Percentiles rank a stretch among this genome's conserved stretches.
These are phyloP conservation scores for Anabas testudineus DNA, from an alignment of 2,797 vertebrate genomes.

Conservation along the genomic window DNA sequence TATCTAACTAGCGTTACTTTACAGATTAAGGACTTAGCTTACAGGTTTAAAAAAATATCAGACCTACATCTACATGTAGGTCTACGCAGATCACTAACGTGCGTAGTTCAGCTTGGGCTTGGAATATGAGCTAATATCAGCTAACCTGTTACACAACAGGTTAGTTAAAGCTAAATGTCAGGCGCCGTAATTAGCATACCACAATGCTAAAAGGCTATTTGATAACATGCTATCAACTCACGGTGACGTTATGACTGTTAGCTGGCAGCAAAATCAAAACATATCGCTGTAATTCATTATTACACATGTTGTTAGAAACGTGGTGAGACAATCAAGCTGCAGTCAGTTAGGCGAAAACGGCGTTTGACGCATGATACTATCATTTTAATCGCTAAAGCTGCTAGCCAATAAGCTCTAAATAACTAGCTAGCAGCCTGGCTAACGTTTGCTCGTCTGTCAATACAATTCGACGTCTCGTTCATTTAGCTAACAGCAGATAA, in stretches of 20 bases:
- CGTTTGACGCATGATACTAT: constrained; percentile 22
- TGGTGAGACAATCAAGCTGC: neutral
- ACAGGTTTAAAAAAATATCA: too few species aligned
- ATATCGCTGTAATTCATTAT: accelerated
- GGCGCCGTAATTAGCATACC: neutral
- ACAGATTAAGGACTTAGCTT: too few species aligned
- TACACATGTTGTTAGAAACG: neutral
- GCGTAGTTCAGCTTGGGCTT: neutral
- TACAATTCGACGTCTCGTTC: constrained; percentile 35
- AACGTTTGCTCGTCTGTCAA: constrained; percentile 16
- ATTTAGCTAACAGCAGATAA: neutral
- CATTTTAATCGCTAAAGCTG: constrained; percentile 38
- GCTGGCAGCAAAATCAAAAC: neutral
- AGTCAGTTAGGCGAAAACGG: neutral
- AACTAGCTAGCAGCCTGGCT: constrained; percentile 6
- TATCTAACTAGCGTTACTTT: too few species aligned
- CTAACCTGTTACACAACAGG: constrained; percentile 56
- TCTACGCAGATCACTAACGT: neutral
- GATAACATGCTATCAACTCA: neutral
- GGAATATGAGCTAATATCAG: constrained; percentile 8
- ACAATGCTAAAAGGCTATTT: neutral
- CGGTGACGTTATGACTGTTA: too few species aligned
- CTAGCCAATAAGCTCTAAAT: constrained; percentile 27
- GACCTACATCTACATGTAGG: too few species aligned
- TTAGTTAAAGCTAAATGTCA: constrained; percentile 27